Evolutionary conservation across 1,140 invertebrate genomes (phyloP).

Genomic region (Bombyx mandarina): DNA sequence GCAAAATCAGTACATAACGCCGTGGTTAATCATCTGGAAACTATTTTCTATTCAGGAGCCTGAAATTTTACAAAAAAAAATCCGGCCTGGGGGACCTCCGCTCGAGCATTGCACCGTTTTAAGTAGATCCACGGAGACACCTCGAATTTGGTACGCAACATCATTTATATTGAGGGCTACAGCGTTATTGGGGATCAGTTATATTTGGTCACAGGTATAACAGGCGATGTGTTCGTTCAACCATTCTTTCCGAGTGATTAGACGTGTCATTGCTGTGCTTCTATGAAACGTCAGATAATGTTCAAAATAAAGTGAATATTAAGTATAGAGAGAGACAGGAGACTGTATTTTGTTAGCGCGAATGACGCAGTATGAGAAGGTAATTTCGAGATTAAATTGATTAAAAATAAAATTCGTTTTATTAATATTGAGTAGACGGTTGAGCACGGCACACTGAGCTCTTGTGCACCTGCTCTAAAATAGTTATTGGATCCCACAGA

Average conservation of each 20-base stretch:
- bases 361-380: too few species aligned
- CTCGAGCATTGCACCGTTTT: conserved; percentile 21
- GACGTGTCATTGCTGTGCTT: conserved; percentile 59
- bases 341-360: too few species aligned
- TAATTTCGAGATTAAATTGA: too few species aligned
- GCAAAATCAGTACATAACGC: conserved; percentile 58
- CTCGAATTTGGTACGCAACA: background rate
- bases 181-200: conserved; percentile 20
- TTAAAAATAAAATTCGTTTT: too few species aligned
- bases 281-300: conserved; percentile 44
- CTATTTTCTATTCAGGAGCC: conserved; percentile 57
- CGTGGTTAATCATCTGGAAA: conserved; percentile 59
- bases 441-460: too few species aligned
- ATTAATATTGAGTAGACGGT: too few species aligned
- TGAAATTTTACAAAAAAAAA: conserved; percentile 57
- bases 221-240: conserved; percentile 47
- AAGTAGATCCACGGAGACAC: conserved; percentile 17
- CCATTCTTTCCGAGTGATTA: conserved; percentile 65
- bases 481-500: too few species aligned
- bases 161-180: conserved; percentile 1
- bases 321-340: too few species aligned
- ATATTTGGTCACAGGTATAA: conserved; percentile 32
- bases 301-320: conserved; percentile 26
- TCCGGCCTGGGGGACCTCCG: conserved; percentile 28
- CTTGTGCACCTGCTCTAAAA: too few species aligned